Conservation (phyloP, 2,888 invertebrate genomes). For the Physocephala rufipes region DNA sequence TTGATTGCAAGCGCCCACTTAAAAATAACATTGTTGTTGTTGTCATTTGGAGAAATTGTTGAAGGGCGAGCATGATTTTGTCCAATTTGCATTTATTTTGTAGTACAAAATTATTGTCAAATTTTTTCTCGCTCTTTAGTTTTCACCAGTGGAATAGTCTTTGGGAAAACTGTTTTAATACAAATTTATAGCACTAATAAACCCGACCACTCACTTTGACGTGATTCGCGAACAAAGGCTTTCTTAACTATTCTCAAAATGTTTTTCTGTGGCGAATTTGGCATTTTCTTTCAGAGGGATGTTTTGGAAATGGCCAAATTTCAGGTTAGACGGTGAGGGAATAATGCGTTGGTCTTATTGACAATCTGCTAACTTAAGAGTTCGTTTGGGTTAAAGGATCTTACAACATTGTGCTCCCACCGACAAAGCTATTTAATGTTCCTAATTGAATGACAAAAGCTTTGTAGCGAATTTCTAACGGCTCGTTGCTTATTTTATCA, state of each 20-base stretch:
- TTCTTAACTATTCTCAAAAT: slow-evolving; percentile 52
- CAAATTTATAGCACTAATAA: slow-evolving; percentile 61
- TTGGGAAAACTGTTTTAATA: slow-evolving; percentile 39
- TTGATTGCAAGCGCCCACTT: slow-evolving; percentile 26
- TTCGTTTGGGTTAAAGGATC: background rate
- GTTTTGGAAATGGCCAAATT: background rate
- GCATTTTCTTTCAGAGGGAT: background rate
- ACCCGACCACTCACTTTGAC: slow-evolving; percentile 49
- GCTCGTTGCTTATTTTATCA: slow-evolving; percentile 57
- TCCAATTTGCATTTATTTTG: too few relatives aligned
- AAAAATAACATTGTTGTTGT: too few relatives aligned
- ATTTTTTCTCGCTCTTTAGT: too few relatives aligned
- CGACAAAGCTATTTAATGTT: slow-evolving; percentile 3
- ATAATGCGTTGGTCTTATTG: background rate
- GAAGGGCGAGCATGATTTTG: too few relatives aligned
- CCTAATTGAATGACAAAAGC: slow-evolving; percentile 60
- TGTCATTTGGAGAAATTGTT: background rate
- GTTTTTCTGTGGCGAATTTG: slow-evolving; percentile 25
- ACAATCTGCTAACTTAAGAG: background rate
- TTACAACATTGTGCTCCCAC: background rate
- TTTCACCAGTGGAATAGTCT: background rate
- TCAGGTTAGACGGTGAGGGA: background rate
- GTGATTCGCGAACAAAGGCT: slow-evolving; percentile 55
- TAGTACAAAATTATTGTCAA: too few relatives aligned
- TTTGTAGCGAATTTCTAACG: slow-evolving; percentile 58